Base-by-base conservation (phyloP, 2,888 invertebrate genomes). In the Peribatodes rhomboidaria region DNA sequence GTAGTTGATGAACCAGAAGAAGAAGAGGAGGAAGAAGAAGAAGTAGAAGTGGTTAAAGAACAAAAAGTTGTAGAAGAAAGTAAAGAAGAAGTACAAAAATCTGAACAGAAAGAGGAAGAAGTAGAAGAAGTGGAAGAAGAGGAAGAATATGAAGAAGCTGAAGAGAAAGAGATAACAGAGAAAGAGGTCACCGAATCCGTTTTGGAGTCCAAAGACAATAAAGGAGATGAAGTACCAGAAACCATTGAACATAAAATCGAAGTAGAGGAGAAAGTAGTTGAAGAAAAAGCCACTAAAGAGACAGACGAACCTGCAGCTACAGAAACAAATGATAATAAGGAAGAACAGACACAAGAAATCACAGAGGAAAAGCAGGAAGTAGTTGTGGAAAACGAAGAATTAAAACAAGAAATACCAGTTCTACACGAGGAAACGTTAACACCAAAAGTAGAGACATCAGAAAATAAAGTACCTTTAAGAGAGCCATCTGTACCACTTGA, bases 401-500 rank as follows among this genome's bases (percentile, higher is more conserved):
- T 54, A 2, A 69, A 64, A 53, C 70, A 74, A 54, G 72, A 69
- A 55, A 73, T 75, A 57, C 42, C 67, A 57, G 69, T 70, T 60
- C 56, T 70, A 0, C 73, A 74, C 20, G 77, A 75, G 67, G 74
- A 79, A 66, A 69, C 70, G 18, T 58, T 68, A 46, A 65, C 61
- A 13, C 68, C 70, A 60, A 74, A 75, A 61, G 42, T 66, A 22
- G 71, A 73, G 44, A 57, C 70, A 65, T 22, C 71, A 6, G 83
- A 86, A 66, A 71, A 68, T 27, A 85, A 81, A 66, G 71, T 84
- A n/a, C 86, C 87, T 8, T 73, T 88, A 9, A 84, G 87, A 57
- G 93, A 92, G 69, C 91, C 90, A 27, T 89, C 92, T 4, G 83
- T 92, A 33, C 92, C 90, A 14, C 78, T 92, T 18, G 93, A 93